These are phyloP conservation scores for Petrocephalus sullivani DNA, from an alignment of 2,797 vertebrate genomes.

Conservation along the genomic window DNA sequence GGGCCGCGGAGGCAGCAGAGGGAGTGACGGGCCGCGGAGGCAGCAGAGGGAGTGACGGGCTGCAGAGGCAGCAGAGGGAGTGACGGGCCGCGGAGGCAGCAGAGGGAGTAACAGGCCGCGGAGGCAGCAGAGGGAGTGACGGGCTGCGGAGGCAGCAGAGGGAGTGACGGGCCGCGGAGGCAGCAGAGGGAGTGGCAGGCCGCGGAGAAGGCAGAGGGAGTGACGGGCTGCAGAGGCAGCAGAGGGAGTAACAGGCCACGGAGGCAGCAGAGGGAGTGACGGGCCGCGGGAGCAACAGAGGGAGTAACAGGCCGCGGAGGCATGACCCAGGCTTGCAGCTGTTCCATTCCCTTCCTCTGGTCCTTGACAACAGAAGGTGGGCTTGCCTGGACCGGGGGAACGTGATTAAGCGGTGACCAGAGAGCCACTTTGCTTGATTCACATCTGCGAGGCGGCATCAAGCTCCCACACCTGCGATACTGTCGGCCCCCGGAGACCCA, in stretches of 20 bases:
- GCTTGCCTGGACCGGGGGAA: slow-evolving; percentile 16
- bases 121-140: background rate
- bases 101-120: too few species aligned
- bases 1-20: background rate
- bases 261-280: background rate
- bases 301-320: background rate
- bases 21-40: background rate
- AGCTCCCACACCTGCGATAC: slow-evolving; percentile 32
- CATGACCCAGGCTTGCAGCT: slow-evolving; percentile 12
- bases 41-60: too few species aligned
- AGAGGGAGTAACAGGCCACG: too few species aligned
- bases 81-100: background rate
- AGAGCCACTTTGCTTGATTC: slow-evolving; percentile 34
- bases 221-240: too few species aligned
- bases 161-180: background rate
- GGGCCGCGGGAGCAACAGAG: background rate
- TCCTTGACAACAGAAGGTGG: slow-evolving; percentile 30
- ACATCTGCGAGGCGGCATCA: slow-evolving; percentile 28
- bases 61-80: background rate
- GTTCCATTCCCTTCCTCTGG: slow-evolving; percentile 19
- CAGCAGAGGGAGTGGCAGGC: background rate
- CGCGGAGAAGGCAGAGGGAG: too few species aligned
- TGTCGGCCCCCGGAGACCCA: background rate
- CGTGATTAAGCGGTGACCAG: slow-evolving; percentile 39
- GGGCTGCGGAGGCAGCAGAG: background rate